Conservation (phyloP, 2,113 vertebrate genomes). For the Agelaius tricolor region DNA sequence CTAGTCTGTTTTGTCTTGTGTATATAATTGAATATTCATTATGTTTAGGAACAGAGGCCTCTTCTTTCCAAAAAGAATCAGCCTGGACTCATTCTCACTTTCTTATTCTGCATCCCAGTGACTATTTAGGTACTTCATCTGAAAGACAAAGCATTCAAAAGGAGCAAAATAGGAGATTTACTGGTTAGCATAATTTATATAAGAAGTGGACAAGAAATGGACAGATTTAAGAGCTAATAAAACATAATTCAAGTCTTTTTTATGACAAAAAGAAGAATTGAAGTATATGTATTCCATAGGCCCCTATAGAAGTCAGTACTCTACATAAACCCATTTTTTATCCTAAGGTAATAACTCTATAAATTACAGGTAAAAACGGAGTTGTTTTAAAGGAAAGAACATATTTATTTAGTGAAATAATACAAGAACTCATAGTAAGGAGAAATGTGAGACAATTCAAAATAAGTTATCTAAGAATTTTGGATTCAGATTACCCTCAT, state of each 20-base stretch:
- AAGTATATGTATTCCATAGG: not conserved
- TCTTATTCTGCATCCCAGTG: not conserved
- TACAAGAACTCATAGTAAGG: not conserved
- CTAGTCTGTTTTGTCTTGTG: not conserved
- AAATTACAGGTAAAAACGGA: not conserved
- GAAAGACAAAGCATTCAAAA: not conserved
- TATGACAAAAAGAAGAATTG: not conserved
- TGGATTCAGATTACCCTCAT: not conserved
- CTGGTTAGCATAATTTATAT: not conserved
- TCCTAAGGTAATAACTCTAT: not conserved
- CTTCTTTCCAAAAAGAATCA: not conserved
- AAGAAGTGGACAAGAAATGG: not conserved
- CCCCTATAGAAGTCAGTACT: not conserved
- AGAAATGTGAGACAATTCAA: not conserved
- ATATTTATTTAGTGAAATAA: not conserved
- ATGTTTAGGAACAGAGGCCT: not conserved
- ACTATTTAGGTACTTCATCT: not conserved
- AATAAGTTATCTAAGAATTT: not conserved
- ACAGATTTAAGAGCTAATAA: not conserved
- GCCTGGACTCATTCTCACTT: not conserved
- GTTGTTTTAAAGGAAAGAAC: not conserved
- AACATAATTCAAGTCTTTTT: not conserved
- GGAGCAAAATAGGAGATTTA: not conserved
- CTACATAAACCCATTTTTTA: not conserved
- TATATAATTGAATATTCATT: not conserved